phyloP scores from a whole-genome alignment of 2,797 vertebrate genomes.

The Oreochromis mossambicus region DNA sequence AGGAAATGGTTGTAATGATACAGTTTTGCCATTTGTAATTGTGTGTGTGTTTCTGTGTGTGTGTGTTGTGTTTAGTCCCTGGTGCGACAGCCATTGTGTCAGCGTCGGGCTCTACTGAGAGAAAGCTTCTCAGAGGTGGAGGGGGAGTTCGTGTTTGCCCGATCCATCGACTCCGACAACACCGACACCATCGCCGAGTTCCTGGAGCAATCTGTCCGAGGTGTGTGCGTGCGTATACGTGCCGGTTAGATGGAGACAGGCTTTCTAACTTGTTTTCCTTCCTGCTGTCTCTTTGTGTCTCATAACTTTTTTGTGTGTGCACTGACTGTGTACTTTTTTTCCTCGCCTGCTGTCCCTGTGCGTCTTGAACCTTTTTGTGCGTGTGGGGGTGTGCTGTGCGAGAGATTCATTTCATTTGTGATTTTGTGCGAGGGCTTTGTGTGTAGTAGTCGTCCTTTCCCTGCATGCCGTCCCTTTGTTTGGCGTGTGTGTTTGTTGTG shows the following conservation, averaged over 20 bases:
- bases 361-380: conserved; percentile 11
- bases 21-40: conserved; percentile 39
- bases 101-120: conserved; percentile 79
- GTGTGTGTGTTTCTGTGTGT: conserved; percentile 22
- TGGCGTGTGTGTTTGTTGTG: neutral
- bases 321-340: neutral
- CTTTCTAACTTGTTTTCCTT: conserved; percentile 12
- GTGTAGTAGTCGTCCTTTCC: neutral
- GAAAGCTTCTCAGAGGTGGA: conserved; percentile 85
- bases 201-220: conserved; percentile 89
- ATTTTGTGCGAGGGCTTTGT: neutral
- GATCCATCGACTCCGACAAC: conserved; percentile 81
- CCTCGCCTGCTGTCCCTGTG: conserved; percentile 10
- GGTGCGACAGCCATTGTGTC: conserved; percentile 82
- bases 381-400: conserved; percentile 25
- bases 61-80: conserved; percentile 75
- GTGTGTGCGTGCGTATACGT: conserved; percentile 56
- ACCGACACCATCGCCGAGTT: conserved; percentile 87
- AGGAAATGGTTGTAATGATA: conserved; percentile 58
- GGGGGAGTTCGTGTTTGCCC: conserved; percentile 88
- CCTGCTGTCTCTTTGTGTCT: neutral
- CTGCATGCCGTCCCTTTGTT: conserved; percentile 2
- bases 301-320: conserved; percentile 1
- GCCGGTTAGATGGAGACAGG: neutral
- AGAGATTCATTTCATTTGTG: conserved; percentile 19